A percentile compares a stretch with the other conserved stretches of the same genome.
These are phyloP conservation scores for Sinonovacula constricta DNA, from an alignment of 1,140 invertebrate species.

Conservation along the genomic window DNA sequence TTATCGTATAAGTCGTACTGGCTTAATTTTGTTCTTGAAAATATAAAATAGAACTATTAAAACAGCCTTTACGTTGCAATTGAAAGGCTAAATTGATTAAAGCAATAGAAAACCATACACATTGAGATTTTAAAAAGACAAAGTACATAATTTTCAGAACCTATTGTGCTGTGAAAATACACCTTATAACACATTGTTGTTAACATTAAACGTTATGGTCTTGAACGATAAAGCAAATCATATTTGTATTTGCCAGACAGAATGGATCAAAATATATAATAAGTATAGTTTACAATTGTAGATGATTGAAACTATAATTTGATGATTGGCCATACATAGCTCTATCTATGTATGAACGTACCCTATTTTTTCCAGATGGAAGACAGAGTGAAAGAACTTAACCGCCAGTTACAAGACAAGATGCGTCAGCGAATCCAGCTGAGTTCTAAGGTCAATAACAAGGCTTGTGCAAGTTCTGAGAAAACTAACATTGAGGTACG, in stretches of 20 bases:
- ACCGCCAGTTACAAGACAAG: slow-evolving; percentile 60
- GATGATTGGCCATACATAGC: neutral
- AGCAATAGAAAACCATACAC: too few species aligned
- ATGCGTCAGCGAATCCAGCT: slow-evolving; percentile 56
- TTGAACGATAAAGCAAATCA: too few species aligned
- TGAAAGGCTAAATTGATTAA: too few species aligned
- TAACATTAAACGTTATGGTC: too few species aligned
- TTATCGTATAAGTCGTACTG: too few species aligned
- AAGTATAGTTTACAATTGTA: neutral
- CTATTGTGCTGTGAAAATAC: too few species aligned
- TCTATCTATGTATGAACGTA: neutral
- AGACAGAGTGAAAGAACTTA: slow-evolving; percentile 66
- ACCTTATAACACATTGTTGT: too few species aligned
- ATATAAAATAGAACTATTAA: too few species aligned
- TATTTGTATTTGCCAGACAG: neutral
- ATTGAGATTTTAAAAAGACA: too few species aligned
- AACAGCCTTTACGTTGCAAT: too few species aligned
- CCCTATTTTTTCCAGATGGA: slow-evolving; percentile 64
- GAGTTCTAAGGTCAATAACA: slow-evolving; percentile 6
- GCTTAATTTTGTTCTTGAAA: neutral
- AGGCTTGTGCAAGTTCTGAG: neutral
- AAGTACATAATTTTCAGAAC: too few species aligned
- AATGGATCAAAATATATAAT: neutral
- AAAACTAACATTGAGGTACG: neutral
- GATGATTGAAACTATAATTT: neutral